A percentile compares a stretch with the other conserved stretches of the same genome.
These are phyloP conservation scores for Drosophila dives DNA, from an alignment of 2,888 invertebrate species.

Conservation along the genomic window DNA sequence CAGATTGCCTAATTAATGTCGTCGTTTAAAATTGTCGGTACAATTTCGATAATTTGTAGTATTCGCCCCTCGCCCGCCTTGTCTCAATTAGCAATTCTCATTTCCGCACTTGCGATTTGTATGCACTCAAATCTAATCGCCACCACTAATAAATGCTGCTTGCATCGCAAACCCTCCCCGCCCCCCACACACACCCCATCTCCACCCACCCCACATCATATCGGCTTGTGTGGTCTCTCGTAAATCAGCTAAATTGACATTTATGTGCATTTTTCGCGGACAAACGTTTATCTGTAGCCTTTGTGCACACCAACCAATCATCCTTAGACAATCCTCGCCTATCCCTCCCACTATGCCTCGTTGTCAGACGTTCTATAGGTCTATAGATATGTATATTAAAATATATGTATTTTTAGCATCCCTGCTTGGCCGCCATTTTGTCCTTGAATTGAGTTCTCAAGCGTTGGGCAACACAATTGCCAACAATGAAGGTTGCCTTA, in stretches of 20 bases:
- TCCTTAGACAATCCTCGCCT: not conserved
- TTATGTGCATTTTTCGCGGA: conserved; percentile 30
- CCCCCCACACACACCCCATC: no score
- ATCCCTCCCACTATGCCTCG: not conserved
- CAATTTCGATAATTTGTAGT: conserved; percentile 55
- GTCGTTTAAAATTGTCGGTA: conserved; percentile 32
- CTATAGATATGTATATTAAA: not conserved
- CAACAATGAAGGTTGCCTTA: conserved; percentile 54
- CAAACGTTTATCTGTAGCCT: not conserved
- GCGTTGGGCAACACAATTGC: conserved; percentile 34
- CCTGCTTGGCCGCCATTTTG: conserved; percentile 4
- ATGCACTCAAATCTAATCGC: conserved; percentile 44
- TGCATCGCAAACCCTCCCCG: conserved; percentile 9
- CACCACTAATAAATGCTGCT: conserved; percentile 51
- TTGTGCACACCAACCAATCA: conserved; percentile 3
- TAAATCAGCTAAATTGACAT: conserved; percentile 55
- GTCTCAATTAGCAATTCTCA: conserved; percentile 60
- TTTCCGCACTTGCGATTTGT: conserved; percentile 35
- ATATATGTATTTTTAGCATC: not conserved
- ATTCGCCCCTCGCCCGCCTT: conserved; percentile 4
- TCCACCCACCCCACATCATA: not conserved
- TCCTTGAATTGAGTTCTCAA: conserved; percentile 32
- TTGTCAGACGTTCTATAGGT: not conserved
- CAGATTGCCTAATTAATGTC: conserved; percentile 70
- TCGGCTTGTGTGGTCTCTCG: conserved; percentile 11